Conservation (phyloP, 1,140 invertebrate genomes). For the Pseudoatta argentina region DNA sequence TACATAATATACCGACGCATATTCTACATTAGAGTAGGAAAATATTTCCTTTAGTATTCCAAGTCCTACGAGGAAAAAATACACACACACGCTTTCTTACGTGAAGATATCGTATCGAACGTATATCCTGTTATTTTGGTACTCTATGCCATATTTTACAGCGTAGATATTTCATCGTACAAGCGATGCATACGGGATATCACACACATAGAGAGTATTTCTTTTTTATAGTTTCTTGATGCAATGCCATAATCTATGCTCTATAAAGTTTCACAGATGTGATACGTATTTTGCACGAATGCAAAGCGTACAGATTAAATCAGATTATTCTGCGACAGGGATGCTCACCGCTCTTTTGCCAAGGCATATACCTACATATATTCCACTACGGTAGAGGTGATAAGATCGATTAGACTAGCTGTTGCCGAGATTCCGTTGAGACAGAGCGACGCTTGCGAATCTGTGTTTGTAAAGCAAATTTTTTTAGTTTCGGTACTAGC, state of each 20-base stretch:
- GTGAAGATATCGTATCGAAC: slow-evolving; percentile 36
- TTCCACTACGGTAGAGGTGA: not conserved
- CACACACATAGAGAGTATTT: not conserved
- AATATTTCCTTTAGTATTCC: slow-evolving; percentile 24
- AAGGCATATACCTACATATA: not conserved
- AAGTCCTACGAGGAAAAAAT: slow-evolving; percentile 6
- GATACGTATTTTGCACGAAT: not conserved
- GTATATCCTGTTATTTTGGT: not conserved
- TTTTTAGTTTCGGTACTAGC: not conserved
- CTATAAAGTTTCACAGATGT: not conserved
- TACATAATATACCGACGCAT: not conserved
- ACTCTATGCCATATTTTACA: slow-evolving; percentile 18
- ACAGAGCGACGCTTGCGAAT: not conserved
- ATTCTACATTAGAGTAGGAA: not conserved
- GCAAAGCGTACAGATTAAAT: slow-evolving; percentile 35
- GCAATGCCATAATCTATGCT: not conserved
- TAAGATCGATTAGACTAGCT: not conserved
- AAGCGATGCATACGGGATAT: not conserved
- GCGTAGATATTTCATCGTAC: not conserved
- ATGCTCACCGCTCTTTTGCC: not conserved
- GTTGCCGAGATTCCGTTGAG: slow-evolving; percentile 8
- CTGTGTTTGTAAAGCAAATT: no score
- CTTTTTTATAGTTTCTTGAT: slow-evolving; percentile 22
- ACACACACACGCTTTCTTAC: slow-evolving; percentile 24
- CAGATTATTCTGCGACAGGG: slow-evolving; percentile 3